phyloP scores from a whole-genome alignment of 2,888 invertebrate genomes.

The Synanthedon tipuliformis region DNA sequence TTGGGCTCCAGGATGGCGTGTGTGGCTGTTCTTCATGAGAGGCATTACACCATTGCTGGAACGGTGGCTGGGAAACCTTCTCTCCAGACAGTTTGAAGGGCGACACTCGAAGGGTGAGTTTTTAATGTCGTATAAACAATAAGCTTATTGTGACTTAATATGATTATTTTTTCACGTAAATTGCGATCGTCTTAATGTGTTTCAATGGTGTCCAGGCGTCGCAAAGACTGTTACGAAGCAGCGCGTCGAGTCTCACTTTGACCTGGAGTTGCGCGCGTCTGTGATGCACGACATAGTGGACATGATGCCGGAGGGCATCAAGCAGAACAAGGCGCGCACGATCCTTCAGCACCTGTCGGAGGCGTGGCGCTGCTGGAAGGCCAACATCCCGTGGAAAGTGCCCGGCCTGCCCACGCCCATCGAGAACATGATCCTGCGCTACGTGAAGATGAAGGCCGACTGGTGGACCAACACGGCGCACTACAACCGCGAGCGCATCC shows the following conservation, averaged over 20 bases:
- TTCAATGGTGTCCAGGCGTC: conserved; percentile 72
- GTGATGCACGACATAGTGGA: conserved; percentile 99
- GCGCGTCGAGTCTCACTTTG: conserved; percentile 99
- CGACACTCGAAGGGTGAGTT: conserved; percentile 90
- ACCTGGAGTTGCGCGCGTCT: conserved; percentile 96
- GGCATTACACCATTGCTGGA: conserved; percentile 98
- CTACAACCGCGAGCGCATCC: conserved; percentile 98
- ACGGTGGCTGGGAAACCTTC: conserved; percentile 98
- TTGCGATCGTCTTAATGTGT: no score
- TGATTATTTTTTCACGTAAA: no score
- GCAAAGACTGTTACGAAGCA: conserved; percentile 99
- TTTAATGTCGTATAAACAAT: no score
- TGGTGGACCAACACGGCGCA: conserved; percentile 99
- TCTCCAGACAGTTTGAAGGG: conserved; percentile 99
- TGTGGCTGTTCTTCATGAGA: conserved; percentile 99
- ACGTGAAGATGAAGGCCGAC: conserved; percentile 99
- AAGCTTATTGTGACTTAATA: no score
- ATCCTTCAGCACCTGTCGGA: conserved; percentile 99
- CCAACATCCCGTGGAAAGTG: conserved; percentile 99
- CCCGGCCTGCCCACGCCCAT: conserved; percentile 99
- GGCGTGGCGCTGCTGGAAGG: conserved; percentile 99
- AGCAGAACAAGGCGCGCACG: conserved; percentile 99
- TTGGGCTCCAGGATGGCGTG: conserved; percentile 99
- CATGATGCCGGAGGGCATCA: conserved; percentile 99
- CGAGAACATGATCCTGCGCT: conserved; percentile 99